A percentile compares a stretch with the other conserved stretches of the same genome.
phyloP scores from a whole-genome alignment of 2,888 invertebrate species.

The Unio pictorum region DNA sequence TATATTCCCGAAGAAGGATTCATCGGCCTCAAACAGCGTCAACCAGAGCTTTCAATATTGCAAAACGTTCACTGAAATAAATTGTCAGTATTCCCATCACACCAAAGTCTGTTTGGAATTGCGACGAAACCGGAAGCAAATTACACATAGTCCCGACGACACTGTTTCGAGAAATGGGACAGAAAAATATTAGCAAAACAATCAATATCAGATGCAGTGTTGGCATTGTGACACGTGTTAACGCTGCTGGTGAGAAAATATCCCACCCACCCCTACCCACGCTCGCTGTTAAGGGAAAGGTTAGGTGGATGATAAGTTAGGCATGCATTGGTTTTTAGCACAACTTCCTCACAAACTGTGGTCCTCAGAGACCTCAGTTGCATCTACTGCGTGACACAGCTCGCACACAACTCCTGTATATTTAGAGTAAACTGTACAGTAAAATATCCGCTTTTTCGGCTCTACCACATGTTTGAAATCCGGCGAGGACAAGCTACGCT shows the following conservation, averaged over 20 bases:
- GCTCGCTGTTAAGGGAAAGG: constrained; percentile 37
- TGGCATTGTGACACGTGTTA: constrained; percentile 20
- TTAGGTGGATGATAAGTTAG: constrained; percentile 41
- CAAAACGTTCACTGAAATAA: too few species aligned
- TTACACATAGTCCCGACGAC: constrained; percentile 13
- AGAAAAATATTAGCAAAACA: constrained; percentile 13
- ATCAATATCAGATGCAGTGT: constrained; percentile 10
- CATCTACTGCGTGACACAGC: constrained; percentile 39
- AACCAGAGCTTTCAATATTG: too few species aligned
- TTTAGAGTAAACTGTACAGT: too few species aligned
- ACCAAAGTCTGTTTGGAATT: constrained; percentile 10
- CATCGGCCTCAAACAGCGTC: too few species aligned
- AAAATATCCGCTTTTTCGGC: too few species aligned
- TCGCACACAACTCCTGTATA: constrained; percentile 25
- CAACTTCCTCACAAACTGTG: constrained; percentile 37
- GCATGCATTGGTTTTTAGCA: constrained; percentile 41
- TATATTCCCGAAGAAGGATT: too few species aligned
- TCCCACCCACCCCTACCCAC: constrained; percentile 21
- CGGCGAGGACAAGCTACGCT: too few species aligned
- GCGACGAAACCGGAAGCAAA: constrained; percentile 11
- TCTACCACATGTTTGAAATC: too few species aligned
- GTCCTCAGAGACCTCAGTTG: constrained; percentile 43
- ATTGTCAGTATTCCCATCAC: too few species aligned
- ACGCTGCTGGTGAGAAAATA: constrained; percentile 13
- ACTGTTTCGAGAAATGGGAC: constrained; percentile 10